Conservation (phyloP, 2,888 invertebrate genomes). For the Pristionchus entomophagus region DNA sequence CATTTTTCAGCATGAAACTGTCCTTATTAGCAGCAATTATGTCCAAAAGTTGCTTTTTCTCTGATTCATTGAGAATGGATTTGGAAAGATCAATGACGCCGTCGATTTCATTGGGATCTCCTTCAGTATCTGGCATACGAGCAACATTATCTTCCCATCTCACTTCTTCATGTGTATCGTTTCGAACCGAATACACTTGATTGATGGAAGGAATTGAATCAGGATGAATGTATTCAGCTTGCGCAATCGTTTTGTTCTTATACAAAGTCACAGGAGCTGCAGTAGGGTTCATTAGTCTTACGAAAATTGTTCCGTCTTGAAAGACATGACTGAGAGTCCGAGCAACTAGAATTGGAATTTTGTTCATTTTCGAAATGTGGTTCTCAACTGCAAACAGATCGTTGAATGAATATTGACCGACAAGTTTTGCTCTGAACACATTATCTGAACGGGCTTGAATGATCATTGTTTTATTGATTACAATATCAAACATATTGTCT, state of each 20-base stretch:
- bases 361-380: not conserved
- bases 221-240: not conserved
- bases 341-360: not conserved
- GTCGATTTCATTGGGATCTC: not conserved
- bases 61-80: not conserved
- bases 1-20: not conserved
- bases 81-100: not conserved
- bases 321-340: not conserved
- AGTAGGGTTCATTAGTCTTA: not conserved
- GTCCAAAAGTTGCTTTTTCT: not conserved
- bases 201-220: not conserved
- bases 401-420: not conserved
- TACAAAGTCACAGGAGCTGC: not conserved
- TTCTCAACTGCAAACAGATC: not conserved
- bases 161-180: not conserved
- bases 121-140: not conserved
- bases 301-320: not conserved
- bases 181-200: not conserved
- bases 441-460: not conserved
- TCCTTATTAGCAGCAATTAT: not conserved
- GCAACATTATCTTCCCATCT: not conserved
- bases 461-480: not conserved
- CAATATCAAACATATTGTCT: not conserved
- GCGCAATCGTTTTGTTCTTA: not conserved
- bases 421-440: not conserved